Evolutionary conservation across 2,888 invertebrate genomes (phyloP), one percentile per base, ranked within the genome.

Genomic region (Macaria liturata): DNA sequence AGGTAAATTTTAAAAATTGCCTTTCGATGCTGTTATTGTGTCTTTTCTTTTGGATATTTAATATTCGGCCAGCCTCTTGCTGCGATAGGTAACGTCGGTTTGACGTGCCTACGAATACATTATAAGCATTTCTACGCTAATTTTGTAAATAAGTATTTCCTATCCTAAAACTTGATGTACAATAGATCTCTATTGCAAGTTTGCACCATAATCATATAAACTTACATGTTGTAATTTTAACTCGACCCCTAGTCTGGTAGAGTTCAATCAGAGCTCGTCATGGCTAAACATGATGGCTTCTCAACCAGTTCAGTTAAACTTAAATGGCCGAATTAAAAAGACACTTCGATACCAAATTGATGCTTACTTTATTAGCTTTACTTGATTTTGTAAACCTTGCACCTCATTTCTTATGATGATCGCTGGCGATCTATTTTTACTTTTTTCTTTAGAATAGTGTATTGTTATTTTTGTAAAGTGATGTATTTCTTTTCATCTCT

Each of bases 1-100:
- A 89, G 88, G 88, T 88, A 85, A 78, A 88, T 87, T 90, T 88
- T 82, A 82, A 83, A 86, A 90, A 88, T 86, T 85, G 87, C 89
- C 88, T 88, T 88, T 88, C 79, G 78, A 76, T 85, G 84, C 89
- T 86, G 84, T 85, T 83, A 81, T 83, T 84, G 86, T 84, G 83
- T 88, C 84, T 86, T 84, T 81, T 84, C 51, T 84, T 86, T 87
- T 84, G 83, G 88, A 85, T 88, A 86, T 89, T 73, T 80, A 78
- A 85, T 86, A 86, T 89, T 89, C 88, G 84, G 83, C 81, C 82
- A 78, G 81, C 78, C 80, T 81, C 81, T 79, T 72, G 75, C 75
- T 77, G 75, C 71, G 66, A 64, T 62, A 60, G 59, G 55, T 51
- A 49, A 62, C 60, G 59, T 45, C 44, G 31, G 46, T 37, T 54